Conservation (phyloP, 2,113 vertebrate genomes). For the Corynorhinus townsendii region DNA sequence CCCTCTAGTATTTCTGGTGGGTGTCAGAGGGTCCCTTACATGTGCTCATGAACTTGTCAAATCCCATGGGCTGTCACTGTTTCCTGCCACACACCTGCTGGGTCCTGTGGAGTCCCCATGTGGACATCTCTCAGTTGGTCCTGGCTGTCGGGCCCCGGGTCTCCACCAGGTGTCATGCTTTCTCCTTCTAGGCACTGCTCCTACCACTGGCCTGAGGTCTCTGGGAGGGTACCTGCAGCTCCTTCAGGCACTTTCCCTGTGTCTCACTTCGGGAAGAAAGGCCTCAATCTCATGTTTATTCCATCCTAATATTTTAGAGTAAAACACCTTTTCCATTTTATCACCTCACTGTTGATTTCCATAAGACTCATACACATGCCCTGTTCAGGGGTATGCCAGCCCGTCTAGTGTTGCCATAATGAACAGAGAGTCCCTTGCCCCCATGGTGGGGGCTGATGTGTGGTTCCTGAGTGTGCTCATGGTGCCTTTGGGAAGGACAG, state of each 20-base stretch:
- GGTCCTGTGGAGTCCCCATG: neutral
- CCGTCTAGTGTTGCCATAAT: neutral
- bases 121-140: neutral
- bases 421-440: neutral
- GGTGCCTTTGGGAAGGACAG: neutral
- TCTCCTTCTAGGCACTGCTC: neutral
- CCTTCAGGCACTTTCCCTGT: neutral
- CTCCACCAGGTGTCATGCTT: neutral
- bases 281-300: neutral
- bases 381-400: neutral
- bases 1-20: neutral
- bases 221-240: neutral
- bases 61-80: neutral
- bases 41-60: neutral
- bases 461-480: neutral
- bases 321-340: neutral
- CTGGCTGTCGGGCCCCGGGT: neutral
- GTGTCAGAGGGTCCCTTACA: neutral
- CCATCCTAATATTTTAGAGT: neutral
- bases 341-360: neutral
- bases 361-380: neutral
- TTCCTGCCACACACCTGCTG: neutral
- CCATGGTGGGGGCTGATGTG: accelerated
- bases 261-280: neutral
- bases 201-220: neutral